Evolutionary conservation across 2,888 invertebrate genomes (phyloP).

Genomic region (Spatulosminthurus flaviceps): DNA sequence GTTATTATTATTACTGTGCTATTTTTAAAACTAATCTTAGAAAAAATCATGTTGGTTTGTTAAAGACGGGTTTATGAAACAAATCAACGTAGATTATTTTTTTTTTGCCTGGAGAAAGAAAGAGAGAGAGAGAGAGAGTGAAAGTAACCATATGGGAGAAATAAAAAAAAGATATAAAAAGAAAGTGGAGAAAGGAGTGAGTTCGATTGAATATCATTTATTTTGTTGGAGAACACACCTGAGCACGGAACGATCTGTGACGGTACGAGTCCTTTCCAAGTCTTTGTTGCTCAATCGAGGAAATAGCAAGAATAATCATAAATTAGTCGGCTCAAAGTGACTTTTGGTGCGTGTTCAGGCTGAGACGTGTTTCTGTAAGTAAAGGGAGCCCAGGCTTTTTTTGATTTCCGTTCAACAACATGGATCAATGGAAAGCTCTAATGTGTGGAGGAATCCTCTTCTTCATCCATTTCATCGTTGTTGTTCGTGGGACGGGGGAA

Average conservation of each 20-base stretch:
- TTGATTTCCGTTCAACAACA: slow-evolving; percentile 60
- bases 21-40: too few relatives aligned
- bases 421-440: slow-evolving; percentile 61
- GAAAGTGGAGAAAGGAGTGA: background rate
- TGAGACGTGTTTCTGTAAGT: slow-evolving; percentile 34
- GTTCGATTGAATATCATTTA: background rate
- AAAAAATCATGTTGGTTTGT: too few relatives aligned
- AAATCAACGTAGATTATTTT: too few relatives aligned
- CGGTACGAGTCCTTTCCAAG: background rate
- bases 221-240: background rate
- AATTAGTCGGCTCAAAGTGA: background rate
- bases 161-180: background rate
- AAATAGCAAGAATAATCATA: background rate
- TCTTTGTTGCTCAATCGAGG: background rate
- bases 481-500: slow-evolving; percentile 22
- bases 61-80: too few relatives aligned
- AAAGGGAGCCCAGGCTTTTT: slow-evolving; percentile 49
- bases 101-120: too few relatives aligned
- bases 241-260: background rate
- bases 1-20: too few relatives aligned
- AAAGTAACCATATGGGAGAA: background rate
- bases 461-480: slow-evolving; percentile 44
- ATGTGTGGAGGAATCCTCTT: slow-evolving; percentile 51
- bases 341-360: background rate
- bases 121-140: too few relatives aligned